Base-by-base conservation (phyloP, 1,140 invertebrate species). In the Tetramorium parvispinum region DNA sequence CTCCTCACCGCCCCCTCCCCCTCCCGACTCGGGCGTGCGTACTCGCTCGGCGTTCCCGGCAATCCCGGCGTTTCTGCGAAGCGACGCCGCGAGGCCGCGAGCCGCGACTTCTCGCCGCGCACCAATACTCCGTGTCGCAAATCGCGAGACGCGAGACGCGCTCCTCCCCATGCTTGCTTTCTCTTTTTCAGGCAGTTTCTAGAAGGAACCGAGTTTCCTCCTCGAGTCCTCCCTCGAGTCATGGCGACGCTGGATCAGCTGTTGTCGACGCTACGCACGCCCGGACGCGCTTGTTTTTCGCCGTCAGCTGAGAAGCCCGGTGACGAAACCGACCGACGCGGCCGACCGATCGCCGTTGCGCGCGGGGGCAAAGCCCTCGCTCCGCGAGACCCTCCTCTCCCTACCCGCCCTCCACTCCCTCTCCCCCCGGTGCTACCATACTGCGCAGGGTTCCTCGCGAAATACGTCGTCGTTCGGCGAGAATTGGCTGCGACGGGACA, bases 231-330 rank as follows among this genome's bases (percentile, higher is more conserved):
- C 27, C 1, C 0, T 27, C 1, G 1, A 27, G 27, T 27, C 27
- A 27, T 24, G 70, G 61, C 81, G 51, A 8, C 3, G 77, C 24
- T n/a, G n/a, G 82, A 87, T 90, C 89, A 90, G 89, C 89, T 90
- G 89, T 87, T 73, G 77, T 21, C 63, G 70, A 81, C 77, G 65
- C 55, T 81, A 87, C 61, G 46, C 61, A 32, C 78, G 32, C 24
- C 59, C 68, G 37, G 16, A 8, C 68, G 51, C 78, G 79, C 77
- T 66, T 68, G 83, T 88, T 91, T 92, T 91, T 92, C 88, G 86
- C 85, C 87, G 70, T 92, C 91, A 92, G 91, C 91, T 92, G 91
- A 82, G 89, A 68, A 90, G 55, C 79, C 86, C 65, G 57, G 83
- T 92, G 88, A 92, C 91, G 91, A 92, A 92, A 92, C n/a, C 79